phyloP scores from a whole-genome alignment of 2,797 vertebrate species.

The Helarctos malayanus region DNA sequence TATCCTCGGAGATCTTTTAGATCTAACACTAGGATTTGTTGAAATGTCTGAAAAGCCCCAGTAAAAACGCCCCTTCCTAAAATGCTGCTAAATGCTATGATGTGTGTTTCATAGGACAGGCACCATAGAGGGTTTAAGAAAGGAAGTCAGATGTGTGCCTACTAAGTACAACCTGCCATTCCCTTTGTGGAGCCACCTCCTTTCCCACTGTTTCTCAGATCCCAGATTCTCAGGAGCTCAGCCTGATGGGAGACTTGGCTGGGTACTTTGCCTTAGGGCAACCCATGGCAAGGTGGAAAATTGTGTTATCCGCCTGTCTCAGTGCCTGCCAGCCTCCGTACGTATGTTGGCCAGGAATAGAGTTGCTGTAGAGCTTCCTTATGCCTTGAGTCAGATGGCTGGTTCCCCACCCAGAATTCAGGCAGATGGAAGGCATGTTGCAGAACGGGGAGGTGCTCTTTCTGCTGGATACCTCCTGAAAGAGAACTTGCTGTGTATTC shows the following conservation, averaged over 20 bases:
- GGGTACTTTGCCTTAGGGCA: background rate
- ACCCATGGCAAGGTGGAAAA: background rate
- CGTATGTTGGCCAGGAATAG: background rate
- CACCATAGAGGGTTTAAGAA: background rate
- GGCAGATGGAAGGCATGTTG: background rate
- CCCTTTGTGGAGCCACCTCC: background rate
- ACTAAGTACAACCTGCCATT: background rate
- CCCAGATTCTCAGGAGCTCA: background rate
- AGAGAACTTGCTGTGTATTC: background rate
- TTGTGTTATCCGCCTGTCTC: background rate
- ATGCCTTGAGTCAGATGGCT: background rate
- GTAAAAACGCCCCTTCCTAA: background rate
- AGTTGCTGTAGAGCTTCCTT: background rate
- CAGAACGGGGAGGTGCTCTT: background rate
- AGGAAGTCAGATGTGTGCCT: background rate
- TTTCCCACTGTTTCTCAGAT: background rate
- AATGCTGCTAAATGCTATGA: background rate
- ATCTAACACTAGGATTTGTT: constrained; percentile 25
- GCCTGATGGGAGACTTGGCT: background rate
- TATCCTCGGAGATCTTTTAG: background rate
- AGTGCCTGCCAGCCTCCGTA: background rate
- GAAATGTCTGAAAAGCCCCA: background rate
- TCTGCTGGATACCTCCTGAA: background rate
- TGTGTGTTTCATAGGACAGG: background rate
- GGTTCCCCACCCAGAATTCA: background rate